A percentile compares a stretch with the other conserved stretches of the same genome.
phyloP scores from a whole-genome alignment of 2,888 invertebrate genomes.

The Drosophila histrio region DNA sequence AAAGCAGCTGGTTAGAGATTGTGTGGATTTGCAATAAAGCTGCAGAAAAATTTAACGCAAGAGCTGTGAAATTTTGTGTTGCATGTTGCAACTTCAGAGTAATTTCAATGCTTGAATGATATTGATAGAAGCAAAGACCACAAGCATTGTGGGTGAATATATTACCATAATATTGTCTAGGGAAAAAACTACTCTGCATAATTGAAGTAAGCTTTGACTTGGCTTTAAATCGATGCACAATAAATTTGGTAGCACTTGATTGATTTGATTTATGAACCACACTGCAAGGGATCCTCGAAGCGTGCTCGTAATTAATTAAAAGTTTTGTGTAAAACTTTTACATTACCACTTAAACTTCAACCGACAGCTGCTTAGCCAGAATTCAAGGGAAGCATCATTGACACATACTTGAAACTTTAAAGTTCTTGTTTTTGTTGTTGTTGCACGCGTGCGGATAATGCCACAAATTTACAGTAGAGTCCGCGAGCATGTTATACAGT shows the following conservation, averaged over 20 bases:
- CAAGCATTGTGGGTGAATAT: neutral
- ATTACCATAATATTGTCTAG: neutral
- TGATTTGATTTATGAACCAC: conserved; percentile 40
- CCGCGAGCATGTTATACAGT: conserved; percentile 36
- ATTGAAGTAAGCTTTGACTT: neutral
- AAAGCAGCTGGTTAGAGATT: conserved; percentile 56
- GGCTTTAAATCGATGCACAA: neutral
- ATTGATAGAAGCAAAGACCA: neutral
- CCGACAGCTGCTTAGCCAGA: conserved; percentile 4
- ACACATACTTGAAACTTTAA: conserved; percentile 34
- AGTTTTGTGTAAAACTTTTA: conserved; percentile 38
- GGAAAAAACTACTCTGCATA: neutral
- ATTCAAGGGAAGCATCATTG: neutral
- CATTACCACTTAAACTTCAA: neutral
- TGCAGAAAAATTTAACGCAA: neutral
- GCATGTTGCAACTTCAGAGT: neutral
- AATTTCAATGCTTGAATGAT: neutral
- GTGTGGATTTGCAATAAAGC: conserved; percentile 29
- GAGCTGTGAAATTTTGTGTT: conserved; percentile 19
- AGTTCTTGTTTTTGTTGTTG: conserved; percentile 12
- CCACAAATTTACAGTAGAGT: conserved; percentile 26
- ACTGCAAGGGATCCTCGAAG: neutral
- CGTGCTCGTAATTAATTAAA: conserved; percentile 67
- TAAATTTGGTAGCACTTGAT: conserved; percentile 10
- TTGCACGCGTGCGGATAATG: conserved; percentile 39